phyloP scores from a whole-genome alignment of 2,113 vertebrate genomes.

The Paracanthobrama guichenoti region DNA sequence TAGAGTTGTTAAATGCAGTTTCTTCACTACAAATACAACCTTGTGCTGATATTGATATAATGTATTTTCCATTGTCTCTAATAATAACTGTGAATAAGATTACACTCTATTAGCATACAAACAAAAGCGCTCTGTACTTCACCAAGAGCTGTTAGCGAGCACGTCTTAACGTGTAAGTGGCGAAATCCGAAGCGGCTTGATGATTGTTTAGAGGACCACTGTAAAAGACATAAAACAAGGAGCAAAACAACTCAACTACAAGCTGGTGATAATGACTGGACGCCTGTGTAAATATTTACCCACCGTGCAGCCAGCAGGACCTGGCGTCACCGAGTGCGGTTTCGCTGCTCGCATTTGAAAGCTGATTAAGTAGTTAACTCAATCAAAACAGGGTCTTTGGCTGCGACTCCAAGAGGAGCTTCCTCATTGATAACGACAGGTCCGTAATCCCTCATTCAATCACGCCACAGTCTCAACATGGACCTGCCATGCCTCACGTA shows the following conservation, averaged over 20 bases:
- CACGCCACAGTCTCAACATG: background rate
- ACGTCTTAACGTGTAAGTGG: conserved; percentile 43
- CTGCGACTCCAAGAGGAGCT: background rate
- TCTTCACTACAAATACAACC: conserved; percentile 23
- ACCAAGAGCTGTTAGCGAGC: conserved; percentile 19
- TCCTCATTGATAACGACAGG: conserved; percentile 20
- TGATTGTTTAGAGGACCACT: conserved; percentile 55
- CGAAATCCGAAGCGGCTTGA: conserved; percentile 39
- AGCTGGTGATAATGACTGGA: conserved; percentile 51
- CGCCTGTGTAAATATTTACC: conserved; percentile 53
- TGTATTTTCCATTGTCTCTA: conserved; percentile 38
- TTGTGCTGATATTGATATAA: conserved; percentile 30
- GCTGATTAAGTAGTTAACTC: conserved; percentile 28
- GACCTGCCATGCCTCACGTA: background rate
- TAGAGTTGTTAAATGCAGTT: conserved; percentile 33
- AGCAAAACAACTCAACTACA: conserved; percentile 54
- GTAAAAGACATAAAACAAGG: conserved; percentile 52
- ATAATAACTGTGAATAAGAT: conserved; percentile 28
- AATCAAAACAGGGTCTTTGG: background rate
- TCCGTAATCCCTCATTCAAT: conserved; percentile 22
- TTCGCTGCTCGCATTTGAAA: conserved; percentile 2
- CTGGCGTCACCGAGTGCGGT: conserved; percentile 15
- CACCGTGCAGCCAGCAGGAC: conserved; percentile 16
- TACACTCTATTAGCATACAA: conserved; percentile 51
- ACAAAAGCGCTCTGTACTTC: conserved; percentile 40